Evolutionary conservation across 2,113 vertebrate species (phyloP).

Genomic region (Carassius gibelio): DNA sequence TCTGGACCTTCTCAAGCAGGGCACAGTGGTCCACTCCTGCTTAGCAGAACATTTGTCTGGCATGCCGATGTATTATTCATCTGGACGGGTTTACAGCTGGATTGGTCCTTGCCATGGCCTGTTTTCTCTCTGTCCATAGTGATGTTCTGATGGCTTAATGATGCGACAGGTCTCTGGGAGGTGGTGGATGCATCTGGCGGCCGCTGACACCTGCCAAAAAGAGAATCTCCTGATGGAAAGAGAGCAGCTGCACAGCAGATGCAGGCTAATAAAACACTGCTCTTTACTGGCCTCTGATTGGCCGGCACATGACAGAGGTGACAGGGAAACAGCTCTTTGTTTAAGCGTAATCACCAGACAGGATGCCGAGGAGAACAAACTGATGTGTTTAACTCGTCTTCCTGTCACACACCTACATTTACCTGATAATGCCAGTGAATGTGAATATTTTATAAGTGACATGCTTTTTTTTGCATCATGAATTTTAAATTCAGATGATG

Average conservation of each 20-base stretch:
- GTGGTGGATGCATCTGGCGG: constrained; percentile 48
- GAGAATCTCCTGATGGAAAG: constrained; percentile 53
- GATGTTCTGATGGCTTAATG: constrained; percentile 57
- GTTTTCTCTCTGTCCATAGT: constrained; percentile 56
- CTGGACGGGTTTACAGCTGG: constrained; percentile 59
- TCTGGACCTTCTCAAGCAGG: constrained; percentile 37
- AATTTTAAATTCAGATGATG: background rate
- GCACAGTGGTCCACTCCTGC: constrained; percentile 47
- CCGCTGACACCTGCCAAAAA: constrained; percentile 53
- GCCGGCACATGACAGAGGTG: constrained; percentile 15
- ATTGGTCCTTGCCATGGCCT: constrained; percentile 57
- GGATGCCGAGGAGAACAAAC: background rate
- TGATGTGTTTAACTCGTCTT: background rate
- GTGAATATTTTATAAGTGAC: background rate
- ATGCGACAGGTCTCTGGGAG: constrained; percentile 47
- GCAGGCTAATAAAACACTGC: constrained; percentile 41
- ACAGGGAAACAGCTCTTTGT: constrained; percentile 38
- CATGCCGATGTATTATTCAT: constrained; percentile 64
- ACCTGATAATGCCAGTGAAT: background rate
- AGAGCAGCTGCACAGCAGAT: constrained; percentile 54
- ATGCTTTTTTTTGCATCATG: background rate
- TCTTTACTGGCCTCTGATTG: constrained; percentile 45
- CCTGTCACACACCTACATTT: constrained; percentile 1
- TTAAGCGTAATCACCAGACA: constrained; percentile 47
- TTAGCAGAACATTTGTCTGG: constrained; percentile 63